These are phyloP conservation scores for Ataeniobius toweri DNA, from an alignment of 2,797 vertebrate species.

Conservation along the genomic window DNA sequence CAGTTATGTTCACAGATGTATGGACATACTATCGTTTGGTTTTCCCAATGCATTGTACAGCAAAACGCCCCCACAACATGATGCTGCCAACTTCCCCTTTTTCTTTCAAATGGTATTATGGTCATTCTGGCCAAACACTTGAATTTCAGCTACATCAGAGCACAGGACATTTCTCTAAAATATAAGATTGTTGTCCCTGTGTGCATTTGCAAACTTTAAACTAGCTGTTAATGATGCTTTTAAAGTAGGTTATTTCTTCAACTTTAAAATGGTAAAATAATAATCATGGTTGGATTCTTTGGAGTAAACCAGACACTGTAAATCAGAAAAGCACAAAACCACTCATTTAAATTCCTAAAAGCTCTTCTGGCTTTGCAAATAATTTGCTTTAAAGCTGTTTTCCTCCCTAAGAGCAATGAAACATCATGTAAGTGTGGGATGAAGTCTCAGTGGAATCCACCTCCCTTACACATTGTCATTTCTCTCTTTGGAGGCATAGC, in stretches of 20 bases:
- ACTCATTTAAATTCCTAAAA: not conserved
- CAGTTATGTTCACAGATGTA: too few relatives aligned
- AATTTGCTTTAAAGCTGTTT: slow-evolving; percentile 26
- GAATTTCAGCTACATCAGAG: too few relatives aligned
- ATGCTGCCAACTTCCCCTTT: too few relatives aligned
- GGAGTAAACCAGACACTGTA: not conserved
- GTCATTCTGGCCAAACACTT: too few relatives aligned
- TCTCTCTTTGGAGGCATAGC: slow-evolving; percentile 29
- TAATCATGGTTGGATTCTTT: not conserved
- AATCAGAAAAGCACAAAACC: not conserved
- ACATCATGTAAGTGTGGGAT: slow-evolving; percentile 35
- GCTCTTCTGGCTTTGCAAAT: not conserved
- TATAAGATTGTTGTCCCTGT: too few relatives aligned
- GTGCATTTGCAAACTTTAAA: too few relatives aligned
- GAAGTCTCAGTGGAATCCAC: slow-evolving; percentile 9
- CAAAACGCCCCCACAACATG: not conserved
- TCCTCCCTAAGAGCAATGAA: slow-evolving; percentile 41
- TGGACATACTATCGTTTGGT: not conserved
- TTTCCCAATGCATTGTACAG: not conserved
- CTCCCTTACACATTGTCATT: slow-evolving; percentile 35
- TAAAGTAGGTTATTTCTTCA: not conserved
- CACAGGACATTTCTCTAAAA: too few relatives aligned
- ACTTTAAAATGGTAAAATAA: not conserved
- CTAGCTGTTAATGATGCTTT: not conserved
- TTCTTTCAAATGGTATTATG: too few relatives aligned